These are phyloP conservation scores for Drosophila arizonae DNA, from an alignment of 1,140 invertebrate genomes.

Conservation along the genomic window DNA sequence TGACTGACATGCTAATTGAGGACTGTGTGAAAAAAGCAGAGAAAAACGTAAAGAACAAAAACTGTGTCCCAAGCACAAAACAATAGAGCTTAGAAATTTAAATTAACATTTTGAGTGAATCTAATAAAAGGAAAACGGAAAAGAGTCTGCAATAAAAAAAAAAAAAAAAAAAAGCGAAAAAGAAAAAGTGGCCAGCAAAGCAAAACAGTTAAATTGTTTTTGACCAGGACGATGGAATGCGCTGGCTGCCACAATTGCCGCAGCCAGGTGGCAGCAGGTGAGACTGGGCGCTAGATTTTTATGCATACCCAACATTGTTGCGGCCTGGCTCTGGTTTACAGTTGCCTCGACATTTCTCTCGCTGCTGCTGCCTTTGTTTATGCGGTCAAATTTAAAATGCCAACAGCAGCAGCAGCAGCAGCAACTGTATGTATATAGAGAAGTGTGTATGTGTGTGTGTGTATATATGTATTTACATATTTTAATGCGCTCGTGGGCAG, in stretches of 20 bases:
- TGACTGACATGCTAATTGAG: conserved; percentile 63
- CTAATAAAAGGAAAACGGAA: conserved; percentile 54
- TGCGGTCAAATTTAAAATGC: conserved; percentile 45
- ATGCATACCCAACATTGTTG: conserved; percentile 56
- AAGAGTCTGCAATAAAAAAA: not conserved
- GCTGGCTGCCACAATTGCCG: conserved; percentile 11
- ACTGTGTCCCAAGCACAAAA: conserved; percentile 35
- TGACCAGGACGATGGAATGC: conserved; percentile 32
- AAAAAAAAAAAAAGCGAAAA: not conserved
- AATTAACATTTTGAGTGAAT: conserved; percentile 77
- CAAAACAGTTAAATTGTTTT: conserved; percentile 68
- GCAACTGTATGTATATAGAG: not conserved
- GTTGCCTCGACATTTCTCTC: conserved; percentile 16
- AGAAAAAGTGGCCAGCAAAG: conserved; percentile 55
- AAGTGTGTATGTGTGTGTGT: not conserved
- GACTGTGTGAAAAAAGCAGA: conserved; percentile 27
- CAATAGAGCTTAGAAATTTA: conserved; percentile 74
- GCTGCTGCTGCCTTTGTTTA: conserved; percentile 25
- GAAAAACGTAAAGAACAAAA: not conserved
- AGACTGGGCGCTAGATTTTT: conserved; percentile 48
- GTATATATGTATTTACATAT: conserved; percentile 31
- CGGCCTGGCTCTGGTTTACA: conserved; percentile 50
- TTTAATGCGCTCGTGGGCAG: conserved; percentile 39
- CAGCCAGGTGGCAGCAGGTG: conserved; percentile 54
- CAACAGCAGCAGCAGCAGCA: conserved; percentile 7